phyloP scores from a whole-genome alignment of 2,797 vertebrate genomes.

The Gila robusta region DNA sequence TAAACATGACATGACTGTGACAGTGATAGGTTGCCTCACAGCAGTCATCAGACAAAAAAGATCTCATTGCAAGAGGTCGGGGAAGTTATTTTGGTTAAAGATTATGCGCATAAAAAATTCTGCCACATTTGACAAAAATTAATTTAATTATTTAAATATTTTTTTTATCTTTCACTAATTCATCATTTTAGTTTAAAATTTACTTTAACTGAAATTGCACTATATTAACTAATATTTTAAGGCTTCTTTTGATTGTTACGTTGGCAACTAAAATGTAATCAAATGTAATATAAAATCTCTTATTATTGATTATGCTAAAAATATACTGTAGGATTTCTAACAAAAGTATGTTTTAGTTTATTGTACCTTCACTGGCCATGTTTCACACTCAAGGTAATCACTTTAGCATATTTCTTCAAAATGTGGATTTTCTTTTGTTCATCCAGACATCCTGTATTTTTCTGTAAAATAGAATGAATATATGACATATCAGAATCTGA shows the following conservation, averaged over 20 bases:
- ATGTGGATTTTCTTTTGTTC: neutral
- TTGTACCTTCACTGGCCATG: slow-evolving; percentile 19
- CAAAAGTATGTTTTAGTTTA: neutral
- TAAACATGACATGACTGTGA: no score
- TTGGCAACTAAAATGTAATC: neutral
- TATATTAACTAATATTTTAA: neutral
- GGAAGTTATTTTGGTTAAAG: no score
- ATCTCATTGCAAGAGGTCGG: no score
- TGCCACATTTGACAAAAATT: no score
- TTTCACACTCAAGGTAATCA: neutral
- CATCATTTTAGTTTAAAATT: no score
- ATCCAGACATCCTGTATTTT: neutral
- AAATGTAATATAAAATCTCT: neutral
- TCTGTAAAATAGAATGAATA: slow-evolving; percentile 3
- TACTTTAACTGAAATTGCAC: no score
- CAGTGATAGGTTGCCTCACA: no score
- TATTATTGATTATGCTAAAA: neutral
- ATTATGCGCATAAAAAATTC: no score
- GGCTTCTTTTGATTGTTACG: neutral
- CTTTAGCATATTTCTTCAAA: neutral
- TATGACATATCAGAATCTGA: neutral
- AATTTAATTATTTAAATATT: no score
- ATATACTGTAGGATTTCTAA: neutral
- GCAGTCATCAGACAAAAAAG: no score
- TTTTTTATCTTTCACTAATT: no score